A percentile compares a stretch with the other conserved stretches of the same genome.
These are phyloP conservation scores for Platanista minor DNA, from an alignment of 2,113 vertebrate genomes.

Conservation along the genomic window DNA sequence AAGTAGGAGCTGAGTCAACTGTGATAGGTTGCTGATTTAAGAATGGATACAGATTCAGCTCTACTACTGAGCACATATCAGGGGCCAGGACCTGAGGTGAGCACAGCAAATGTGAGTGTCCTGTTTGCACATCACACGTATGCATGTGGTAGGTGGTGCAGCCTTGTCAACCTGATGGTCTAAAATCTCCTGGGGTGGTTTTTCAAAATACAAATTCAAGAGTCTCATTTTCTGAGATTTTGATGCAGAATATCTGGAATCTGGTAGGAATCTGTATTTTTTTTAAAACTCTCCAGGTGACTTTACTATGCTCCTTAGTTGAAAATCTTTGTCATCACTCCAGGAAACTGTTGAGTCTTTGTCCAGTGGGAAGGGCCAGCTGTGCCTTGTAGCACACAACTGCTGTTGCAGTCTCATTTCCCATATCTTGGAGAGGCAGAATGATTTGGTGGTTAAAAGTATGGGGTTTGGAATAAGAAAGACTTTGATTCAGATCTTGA, in stretches of 20 bases:
- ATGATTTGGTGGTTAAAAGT: neutral
- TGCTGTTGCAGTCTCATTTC: neutral
- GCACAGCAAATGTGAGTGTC: neutral
- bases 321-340: neutral
- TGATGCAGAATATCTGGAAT: neutral
- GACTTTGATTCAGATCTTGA: neutral
- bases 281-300: neutral
- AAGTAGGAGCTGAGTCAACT: neutral
- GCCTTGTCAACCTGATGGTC: neutral
- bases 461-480: conserved; percentile 16
- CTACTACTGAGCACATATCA: neutral
- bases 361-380: neutral
- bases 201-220: conserved; percentile 6
- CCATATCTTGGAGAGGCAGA: neutral
- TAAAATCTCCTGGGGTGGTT: neutral
- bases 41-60: neutral
- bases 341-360: neutral
- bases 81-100: neutral
- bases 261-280: neutral
- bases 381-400: neutral
- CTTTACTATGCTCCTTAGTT: neutral
- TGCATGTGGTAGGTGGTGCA: neutral
- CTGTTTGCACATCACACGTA: neutral
- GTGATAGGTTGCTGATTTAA: neutral
- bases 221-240: conserved; percentile 16